Evolutionary conservation across 2,888 invertebrate species (phyloP).

Genomic region (Belgica antarctica): DNA sequence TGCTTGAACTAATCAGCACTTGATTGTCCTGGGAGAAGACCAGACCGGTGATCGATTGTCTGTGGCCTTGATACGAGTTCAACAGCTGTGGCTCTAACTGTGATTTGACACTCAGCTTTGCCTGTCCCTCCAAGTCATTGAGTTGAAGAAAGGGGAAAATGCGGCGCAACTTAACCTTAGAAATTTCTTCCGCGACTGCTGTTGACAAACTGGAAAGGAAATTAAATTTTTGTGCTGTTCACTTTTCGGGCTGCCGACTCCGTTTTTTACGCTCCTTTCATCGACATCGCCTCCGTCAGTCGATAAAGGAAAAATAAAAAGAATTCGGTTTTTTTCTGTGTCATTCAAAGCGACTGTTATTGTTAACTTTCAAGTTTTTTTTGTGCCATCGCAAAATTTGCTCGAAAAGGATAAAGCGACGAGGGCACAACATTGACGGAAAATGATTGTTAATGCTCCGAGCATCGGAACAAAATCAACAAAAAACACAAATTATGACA

Average conservation of each 20-base stretch:
- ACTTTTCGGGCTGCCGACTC: conserved; percentile 4
- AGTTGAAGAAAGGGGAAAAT: conserved; percentile 72
- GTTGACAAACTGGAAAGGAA: conserved; percentile 25
- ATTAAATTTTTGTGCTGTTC: too few species aligned
- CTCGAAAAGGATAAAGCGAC: background rate
- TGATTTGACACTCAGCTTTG: conserved; percentile 62
- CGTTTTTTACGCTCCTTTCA: background rate
- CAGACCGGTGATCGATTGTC: conserved; percentile 63
- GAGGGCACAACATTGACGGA: background rate
- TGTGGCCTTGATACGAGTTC: conserved; percentile 70
- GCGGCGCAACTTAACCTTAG: conserved; percentile 56
- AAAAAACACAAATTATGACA: conserved; percentile 27
- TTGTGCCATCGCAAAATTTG: background rate
- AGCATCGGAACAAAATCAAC: background rate
- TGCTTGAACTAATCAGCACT: conserved; percentile 67
- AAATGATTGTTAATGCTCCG: conserved; percentile 9
- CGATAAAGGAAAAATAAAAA: background rate
- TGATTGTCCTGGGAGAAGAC: conserved; percentile 65
- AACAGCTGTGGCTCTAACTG: conserved; percentile 66
- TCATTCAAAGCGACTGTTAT: conserved; percentile 20
- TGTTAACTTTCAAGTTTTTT: background rate
- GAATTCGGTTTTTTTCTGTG: background rate
- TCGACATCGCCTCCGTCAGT: background rate
- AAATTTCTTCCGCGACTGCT: background rate
- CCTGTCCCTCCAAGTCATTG: conserved; percentile 65